Evolutionary conservation across 1,140 invertebrate genomes (phyloP), one percentile per base, ranked within the genome.

Genomic region (Chironomus striatipennis): DNA sequence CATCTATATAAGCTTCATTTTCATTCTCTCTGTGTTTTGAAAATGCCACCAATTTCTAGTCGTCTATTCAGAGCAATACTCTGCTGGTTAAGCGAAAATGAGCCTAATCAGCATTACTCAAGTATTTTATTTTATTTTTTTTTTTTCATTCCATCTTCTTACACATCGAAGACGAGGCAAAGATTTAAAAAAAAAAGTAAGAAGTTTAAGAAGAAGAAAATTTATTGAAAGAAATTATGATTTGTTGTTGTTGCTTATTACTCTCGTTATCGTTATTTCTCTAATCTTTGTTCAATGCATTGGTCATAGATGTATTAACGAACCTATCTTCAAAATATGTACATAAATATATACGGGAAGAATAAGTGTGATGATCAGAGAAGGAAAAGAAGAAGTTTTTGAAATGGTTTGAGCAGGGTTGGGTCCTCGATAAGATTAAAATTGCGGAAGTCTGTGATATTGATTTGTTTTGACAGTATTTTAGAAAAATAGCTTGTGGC

Each of bases 21-120:
- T 2, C 24, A n/a, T 12, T 57, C 47, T 57, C 47, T 57, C 12
- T 34, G 24, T 34, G 24, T 34, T 34, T 34, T 57, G 47, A 57
- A 57, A 57, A 57, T 57, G 47, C 47, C 47, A 57, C 47, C n/a
- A 57, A 57, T 57, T 57, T 57, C n/a, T 57, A 57, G n/a, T 57
- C 47, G n/a, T 57, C 47, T n/a, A 57, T 57, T 10, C 8, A 57
- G 12, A 57, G 47, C 47, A 57, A n/a, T n/a, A 15, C 47, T n/a
- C 24, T 34, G 24, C 24, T 34, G 24, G 24, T 34, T 34, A 1
- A 34, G n/a, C 47, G n/a, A n/a, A 57, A 57, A 57, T 57, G 47
- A 57, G 47, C 47, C 47, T 57, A 57, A 57, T 57, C 47, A 57
- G 47, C 47, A 57, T 57, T 57, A 57, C 47, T 57, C 47, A n/a